phyloP scores from a whole-genome alignment of 2,797 vertebrate species.

The Alcedo atthis region DNA sequence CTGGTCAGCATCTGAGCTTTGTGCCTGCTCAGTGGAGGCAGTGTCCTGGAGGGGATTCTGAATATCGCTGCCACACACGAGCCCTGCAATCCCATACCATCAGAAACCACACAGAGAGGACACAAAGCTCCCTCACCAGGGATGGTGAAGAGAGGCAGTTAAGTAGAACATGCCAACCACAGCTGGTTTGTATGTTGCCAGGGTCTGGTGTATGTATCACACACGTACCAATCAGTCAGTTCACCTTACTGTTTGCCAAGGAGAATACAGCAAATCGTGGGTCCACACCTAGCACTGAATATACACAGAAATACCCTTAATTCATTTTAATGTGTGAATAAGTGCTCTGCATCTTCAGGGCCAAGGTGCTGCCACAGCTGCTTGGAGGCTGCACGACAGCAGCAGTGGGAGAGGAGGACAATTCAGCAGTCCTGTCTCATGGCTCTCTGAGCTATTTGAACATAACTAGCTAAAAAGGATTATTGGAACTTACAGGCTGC shows the following conservation, averaged over 20 bases:
- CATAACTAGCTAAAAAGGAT: neutral
- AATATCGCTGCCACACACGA: fast-evolving
- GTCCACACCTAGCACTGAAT: neutral
- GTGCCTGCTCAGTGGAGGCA: fast-evolving
- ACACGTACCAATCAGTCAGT: neutral
- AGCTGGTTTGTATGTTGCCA: neutral
- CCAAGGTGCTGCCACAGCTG: neutral
- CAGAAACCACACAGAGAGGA: neutral
- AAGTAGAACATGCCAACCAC: neutral
- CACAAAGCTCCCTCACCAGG: neutral
- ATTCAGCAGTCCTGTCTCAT: fast-evolving
- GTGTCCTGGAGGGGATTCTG: neutral
- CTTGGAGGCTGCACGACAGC: neutral
- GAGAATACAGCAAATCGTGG: neutral
- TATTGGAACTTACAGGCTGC: neutral
- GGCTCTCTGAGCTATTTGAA: neutral
- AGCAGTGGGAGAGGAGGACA: neutral
- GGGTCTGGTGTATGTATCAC: neutral
- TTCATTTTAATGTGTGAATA: neutral
- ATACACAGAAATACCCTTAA: neutral
- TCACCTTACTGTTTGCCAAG: neutral
- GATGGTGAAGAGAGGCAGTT: neutral
- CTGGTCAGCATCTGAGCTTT: neutral
- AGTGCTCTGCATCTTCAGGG: neutral
- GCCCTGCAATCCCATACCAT: neutral